Evolutionary conservation across 2,888 invertebrate genomes (phyloP).

Genomic region (Agrotis puta): DNA sequence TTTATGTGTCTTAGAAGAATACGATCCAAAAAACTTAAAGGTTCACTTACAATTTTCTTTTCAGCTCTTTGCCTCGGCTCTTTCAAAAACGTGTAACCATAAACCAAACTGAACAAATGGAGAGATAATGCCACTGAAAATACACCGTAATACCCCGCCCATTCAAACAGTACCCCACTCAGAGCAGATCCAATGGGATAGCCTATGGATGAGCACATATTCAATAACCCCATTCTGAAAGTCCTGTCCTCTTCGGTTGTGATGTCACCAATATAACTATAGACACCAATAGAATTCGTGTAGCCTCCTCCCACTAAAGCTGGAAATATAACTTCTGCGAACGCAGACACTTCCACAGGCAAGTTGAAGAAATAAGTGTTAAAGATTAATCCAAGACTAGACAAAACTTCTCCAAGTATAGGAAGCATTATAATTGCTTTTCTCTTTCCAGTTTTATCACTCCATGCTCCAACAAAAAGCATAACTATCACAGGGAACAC

Average conservation of each 20-base stretch:
- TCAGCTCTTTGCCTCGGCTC: slow-evolving; percentile 88
- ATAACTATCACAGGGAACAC: slow-evolving; percentile 95
- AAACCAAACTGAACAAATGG: slow-evolving; percentile 93
- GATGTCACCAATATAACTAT: slow-evolving; percentile 97
- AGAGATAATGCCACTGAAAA: slow-evolving; percentile 93
- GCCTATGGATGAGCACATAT: slow-evolving; percentile 96
- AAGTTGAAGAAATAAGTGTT: slow-evolving; percentile 95
- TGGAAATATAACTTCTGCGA: slow-evolving; percentile 95
- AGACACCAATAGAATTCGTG: slow-evolving; percentile 96
- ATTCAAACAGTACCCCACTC: slow-evolving; percentile 94
- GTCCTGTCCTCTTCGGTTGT: slow-evolving; percentile 95
- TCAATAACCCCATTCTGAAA: slow-evolving; percentile 95
- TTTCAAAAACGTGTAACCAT: slow-evolving; percentile 93
- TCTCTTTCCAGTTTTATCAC: slow-evolving; percentile 92
- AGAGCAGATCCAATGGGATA: slow-evolving; percentile 96
- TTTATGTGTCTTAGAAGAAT: too few relatives aligned
- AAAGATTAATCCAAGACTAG: slow-evolving; percentile 94
- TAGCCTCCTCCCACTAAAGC: slow-evolving; percentile 96
- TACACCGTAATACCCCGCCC: slow-evolving; percentile 96
- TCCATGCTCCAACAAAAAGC: slow-evolving; percentile 95
- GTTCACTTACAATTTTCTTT: slow-evolving; percentile 73
- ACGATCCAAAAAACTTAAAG: not conserved
- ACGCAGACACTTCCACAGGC: slow-evolving; percentile 94
- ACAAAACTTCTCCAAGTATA: slow-evolving; percentile 94
- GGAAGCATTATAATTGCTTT: slow-evolving; percentile 96